A percentile compares a stretch with the other conserved stretches of the same genome.
Evolutionary conservation across 2,888 invertebrate genomes (phyloP).

Genomic region (Temnothorax unifasciatus): DNA sequence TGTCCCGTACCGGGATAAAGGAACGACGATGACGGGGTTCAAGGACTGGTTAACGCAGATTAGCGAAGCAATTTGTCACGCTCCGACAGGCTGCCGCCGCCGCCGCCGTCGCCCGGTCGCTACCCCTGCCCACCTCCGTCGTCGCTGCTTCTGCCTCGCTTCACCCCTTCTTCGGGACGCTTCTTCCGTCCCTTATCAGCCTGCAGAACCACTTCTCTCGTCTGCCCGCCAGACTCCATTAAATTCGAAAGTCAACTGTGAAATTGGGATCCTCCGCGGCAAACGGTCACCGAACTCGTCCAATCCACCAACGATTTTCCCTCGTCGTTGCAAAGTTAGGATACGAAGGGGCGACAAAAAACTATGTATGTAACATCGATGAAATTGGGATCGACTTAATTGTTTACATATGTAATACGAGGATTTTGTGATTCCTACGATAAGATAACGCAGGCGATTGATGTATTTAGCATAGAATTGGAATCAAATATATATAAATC

Average conservation of each 20-base stretch:
- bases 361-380: background rate
- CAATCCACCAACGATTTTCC: slow-evolving; percentile 54
- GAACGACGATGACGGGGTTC: slow-evolving; percentile 81
- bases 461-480: background rate
- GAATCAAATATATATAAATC: background rate
- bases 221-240: slow-evolving; percentile 76
- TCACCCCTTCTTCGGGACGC: slow-evolving; percentile 70
- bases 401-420: background rate
- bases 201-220: slow-evolving; percentile 65
- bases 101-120: slow-evolving; percentile 43
- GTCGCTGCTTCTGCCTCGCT: slow-evolving; percentile 67
- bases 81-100: slow-evolving; percentile 81
- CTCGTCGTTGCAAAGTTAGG: slow-evolving; percentile 2
- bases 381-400: slow-evolving; percentile 18
- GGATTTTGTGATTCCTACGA: background rate
- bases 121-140: slow-evolving; percentile 49
- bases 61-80: slow-evolving; percentile 85
- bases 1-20: slow-evolving; percentile 81
- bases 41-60: slow-evolving; percentile 85
- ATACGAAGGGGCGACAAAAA: background rate
- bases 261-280: slow-evolving; percentile 69
- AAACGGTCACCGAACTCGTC: slow-evolving; percentile 58
- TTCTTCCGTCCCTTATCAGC: slow-evolving; percentile 72
- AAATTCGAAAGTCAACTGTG: slow-evolving; percentile 78
- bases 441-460: background rate